These are phyloP conservation scores for Ceyx margarethae DNA, from an alignment of 2,113 vertebrate genomes.

Conservation along the genomic window DNA sequence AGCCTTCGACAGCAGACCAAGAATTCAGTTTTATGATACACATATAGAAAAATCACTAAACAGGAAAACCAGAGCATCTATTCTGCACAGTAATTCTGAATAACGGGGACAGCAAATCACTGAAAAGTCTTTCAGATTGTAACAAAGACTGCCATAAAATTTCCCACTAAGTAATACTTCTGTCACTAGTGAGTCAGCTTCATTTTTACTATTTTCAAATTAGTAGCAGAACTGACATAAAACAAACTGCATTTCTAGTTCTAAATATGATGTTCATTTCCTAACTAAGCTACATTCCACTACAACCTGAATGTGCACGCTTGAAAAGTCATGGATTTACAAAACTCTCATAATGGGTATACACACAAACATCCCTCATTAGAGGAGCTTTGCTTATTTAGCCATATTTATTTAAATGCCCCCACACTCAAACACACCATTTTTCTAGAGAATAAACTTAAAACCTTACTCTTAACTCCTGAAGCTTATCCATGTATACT, in stretches of 20 bases:
- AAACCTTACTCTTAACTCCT: conserved; percentile 84
- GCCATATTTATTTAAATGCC: no score
- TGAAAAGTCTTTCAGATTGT: not conserved
- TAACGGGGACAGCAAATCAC: not conserved
- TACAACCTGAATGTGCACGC: not conserved
- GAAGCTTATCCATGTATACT: conserved; percentile 92
- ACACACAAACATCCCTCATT: no score
- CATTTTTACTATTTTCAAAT: not conserved
- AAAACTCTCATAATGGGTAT: not conserved
- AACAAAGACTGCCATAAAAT: not conserved
- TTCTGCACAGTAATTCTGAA: not conserved
- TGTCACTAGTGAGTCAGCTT: not conserved
- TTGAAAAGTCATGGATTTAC: not conserved
- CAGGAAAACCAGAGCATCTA: not conserved
- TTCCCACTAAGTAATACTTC: not conserved
- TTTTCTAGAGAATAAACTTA: not conserved
- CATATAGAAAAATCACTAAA: not conserved
- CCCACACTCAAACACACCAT: not conserved
- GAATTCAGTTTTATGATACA: not conserved
- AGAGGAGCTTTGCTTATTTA: not conserved
- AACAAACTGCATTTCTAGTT: not conserved
- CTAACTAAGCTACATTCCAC: not conserved
- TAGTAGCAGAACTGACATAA: not conserved
- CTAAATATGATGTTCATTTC: not conserved
- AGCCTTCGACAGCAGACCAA: not conserved